phyloP scores from a whole-genome alignment of 2,113 vertebrate genomes.

The Takifugu flavidus region DNA sequence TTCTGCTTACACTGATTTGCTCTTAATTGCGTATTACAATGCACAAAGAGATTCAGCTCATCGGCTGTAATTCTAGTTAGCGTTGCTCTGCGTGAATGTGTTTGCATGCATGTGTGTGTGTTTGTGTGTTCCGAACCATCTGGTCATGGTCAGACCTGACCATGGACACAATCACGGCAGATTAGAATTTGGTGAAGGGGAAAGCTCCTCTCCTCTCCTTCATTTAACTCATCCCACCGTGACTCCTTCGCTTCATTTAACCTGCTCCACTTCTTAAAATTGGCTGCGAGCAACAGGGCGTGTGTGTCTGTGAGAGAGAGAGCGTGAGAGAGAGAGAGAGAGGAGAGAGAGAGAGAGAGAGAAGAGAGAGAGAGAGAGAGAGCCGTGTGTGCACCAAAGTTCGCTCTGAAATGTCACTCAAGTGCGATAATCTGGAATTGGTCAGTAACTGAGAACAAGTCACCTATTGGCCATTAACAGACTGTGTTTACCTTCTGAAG shows the following conservation, averaged over 20 bases:
- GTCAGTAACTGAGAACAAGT: conserved; percentile 61
- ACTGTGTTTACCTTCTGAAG: conserved; percentile 23
- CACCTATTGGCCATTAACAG: conserved; percentile 58
- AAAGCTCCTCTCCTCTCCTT: conserved; percentile 68
- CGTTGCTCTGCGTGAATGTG: conserved; percentile 6
- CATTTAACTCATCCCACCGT: conserved; percentile 66
- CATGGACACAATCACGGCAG: conserved; percentile 62
- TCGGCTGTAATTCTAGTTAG: conserved; percentile 21
- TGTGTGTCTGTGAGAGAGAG: conserved; percentile 1
- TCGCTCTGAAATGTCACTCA: conserved; percentile 40
- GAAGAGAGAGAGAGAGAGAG: neutral
- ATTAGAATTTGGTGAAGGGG: conserved; percentile 66
- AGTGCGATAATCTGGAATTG: conserved; percentile 53
- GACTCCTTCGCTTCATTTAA: conserved; percentile 67
- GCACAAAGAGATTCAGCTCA: conserved; percentile 23
- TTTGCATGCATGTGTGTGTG: conserved; percentile 6
- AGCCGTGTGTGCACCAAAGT: neutral
- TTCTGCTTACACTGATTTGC: conserved; percentile 24
- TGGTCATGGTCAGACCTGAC: conserved; percentile 52
- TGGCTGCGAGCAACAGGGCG: neutral
- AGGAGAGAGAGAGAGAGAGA: neutral
- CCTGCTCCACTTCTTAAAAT: conserved; percentile 50
- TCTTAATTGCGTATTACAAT: conserved; percentile 13
- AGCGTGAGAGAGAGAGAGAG: neutral
- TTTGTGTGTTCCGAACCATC: conserved; percentile 50